Percentiles rank a stretch among this genome's conserved stretches.
phyloP scores from a whole-genome alignment of 2,113 vertebrate species.

The Isurus oxyrinchus region DNA sequence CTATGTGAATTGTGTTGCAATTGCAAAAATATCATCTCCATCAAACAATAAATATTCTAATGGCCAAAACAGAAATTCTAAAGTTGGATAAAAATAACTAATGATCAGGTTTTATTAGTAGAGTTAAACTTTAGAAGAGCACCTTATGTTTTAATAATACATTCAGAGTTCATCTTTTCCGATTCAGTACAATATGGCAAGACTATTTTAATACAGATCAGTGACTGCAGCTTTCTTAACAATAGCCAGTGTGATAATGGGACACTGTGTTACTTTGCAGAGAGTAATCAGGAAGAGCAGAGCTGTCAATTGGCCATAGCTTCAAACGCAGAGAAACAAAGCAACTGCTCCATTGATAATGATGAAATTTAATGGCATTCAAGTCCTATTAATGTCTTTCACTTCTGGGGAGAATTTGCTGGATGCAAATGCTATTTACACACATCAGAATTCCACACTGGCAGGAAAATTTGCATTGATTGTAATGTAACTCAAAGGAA shows the following conservation, averaged over 20 bases:
- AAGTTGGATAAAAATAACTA: not conserved
- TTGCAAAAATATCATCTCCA: not conserved
- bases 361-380: slow-evolving; percentile 28
- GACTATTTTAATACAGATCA: slow-evolving; percentile 4
- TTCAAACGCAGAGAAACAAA: slow-evolving; percentile 22
- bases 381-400: slow-evolving; percentile 18
- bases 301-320: slow-evolving; percentile 10
- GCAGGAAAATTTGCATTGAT: not conserved
- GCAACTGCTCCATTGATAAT: slow-evolving; percentile 29
- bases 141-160: not conserved
- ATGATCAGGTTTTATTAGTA: not conserved
- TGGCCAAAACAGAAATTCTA: not conserved
- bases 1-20: not conserved
- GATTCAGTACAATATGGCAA: not conserved
- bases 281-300: slow-evolving; percentile 3
- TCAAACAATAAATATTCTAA: not conserved
- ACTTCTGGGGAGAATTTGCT: not conserved
- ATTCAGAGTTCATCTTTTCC: not conserved
- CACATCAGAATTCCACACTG: not conserved
- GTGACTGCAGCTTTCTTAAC: not conserved
- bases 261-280: not conserved
- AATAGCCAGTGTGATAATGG: slow-evolving; percentile 5
- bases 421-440: not conserved
- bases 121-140: not conserved
- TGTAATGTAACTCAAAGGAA: not conserved